These are phyloP conservation scores for Dendrocincla fuliginosa DNA, from an alignment of 2,797 vertebrate species.

Conservation along the genomic window DNA sequence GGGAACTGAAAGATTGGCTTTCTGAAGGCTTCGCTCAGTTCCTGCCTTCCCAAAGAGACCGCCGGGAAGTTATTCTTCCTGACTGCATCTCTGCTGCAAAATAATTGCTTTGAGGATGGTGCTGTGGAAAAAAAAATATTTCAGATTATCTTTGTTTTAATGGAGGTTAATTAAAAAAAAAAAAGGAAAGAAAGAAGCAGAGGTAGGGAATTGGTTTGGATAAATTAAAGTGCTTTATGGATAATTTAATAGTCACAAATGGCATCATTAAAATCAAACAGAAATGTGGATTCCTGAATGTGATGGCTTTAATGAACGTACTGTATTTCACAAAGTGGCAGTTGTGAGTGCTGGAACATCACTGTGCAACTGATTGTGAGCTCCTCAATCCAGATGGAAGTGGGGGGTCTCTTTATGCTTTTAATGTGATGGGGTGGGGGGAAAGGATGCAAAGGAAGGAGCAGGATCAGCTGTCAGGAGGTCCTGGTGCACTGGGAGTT, in stretches of 20 bases:
- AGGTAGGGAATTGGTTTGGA: background rate
- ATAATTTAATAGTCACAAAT: background rate
- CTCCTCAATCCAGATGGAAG: accelerated
- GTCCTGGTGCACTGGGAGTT: background rate
- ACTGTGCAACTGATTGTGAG: background rate
- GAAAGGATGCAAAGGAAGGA: background rate
- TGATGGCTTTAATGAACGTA: background rate
- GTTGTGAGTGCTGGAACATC: background rate
- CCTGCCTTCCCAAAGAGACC: conserved; percentile 39
- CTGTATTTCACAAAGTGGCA: background rate
- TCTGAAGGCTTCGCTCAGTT: conserved; percentile 41
- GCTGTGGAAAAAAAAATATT: background rate
- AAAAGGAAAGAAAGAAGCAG: background rate
- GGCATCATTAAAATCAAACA: background rate
- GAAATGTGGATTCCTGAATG: background rate
- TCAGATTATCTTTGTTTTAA: background rate
- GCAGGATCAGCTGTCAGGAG: background rate
- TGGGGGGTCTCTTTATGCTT: background rate
- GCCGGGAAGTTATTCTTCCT: conserved; percentile 16
- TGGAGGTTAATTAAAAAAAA: background rate
- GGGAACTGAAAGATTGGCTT: conserved; percentile 48
- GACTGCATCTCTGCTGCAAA: conserved; percentile 20
- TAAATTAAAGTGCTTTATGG: background rate
- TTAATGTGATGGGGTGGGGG: background rate
- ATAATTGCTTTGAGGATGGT: background rate